Evolutionary conservation across 2,888 invertebrate genomes (phyloP), one percentile per base, ranked within the genome.

Genomic region (Cyclophora albipunctata): DNA sequence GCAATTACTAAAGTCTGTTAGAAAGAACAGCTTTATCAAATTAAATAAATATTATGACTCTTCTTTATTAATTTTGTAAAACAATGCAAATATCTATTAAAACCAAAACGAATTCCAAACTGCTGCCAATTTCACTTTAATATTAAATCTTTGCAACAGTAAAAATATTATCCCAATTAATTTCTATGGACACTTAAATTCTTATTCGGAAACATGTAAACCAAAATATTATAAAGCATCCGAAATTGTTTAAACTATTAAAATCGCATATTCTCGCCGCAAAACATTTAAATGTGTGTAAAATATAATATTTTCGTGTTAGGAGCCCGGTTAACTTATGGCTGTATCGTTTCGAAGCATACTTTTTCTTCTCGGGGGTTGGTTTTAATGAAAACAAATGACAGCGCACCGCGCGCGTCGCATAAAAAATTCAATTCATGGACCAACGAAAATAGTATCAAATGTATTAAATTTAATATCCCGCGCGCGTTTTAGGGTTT

Each of bases 361-460:
- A 50, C 45, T 68, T 71, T 74, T 76, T 73, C 71, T 60, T 59
- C 70, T 73, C 77, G 76, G 72, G 68, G 64, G 63, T 58, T 54
- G 58, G 7, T 49, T 49, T 57, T 85, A 86, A 86, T 84, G 84
- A 84, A 87, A 84, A 87, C 83, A 86, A 84, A 87, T 79, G 85
- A 83, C 84, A 81, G 58, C 52, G 59, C 51, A 64, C 73, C 78
- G 79, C 80, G 76, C 76, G 81, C 64, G 74, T 67, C 72, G 63
- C 76, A 79, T 87, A 85, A 85, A 86, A 84, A 79, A 82, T 71
- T 74, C 69, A 82, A 83, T 82, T 84, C 77, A 84, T 75, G 78
- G 71, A 56, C 70, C 72, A 54, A 70, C 80, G 57, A 67, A 78
- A 84, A 85, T 86, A 85, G 81, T 70, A 66, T 37, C 37, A 37